These are phyloP conservation scores for Anadara kagoshimensis DNA, from an alignment of 1,140 invertebrate genomes.

Conservation along the genomic window DNA sequence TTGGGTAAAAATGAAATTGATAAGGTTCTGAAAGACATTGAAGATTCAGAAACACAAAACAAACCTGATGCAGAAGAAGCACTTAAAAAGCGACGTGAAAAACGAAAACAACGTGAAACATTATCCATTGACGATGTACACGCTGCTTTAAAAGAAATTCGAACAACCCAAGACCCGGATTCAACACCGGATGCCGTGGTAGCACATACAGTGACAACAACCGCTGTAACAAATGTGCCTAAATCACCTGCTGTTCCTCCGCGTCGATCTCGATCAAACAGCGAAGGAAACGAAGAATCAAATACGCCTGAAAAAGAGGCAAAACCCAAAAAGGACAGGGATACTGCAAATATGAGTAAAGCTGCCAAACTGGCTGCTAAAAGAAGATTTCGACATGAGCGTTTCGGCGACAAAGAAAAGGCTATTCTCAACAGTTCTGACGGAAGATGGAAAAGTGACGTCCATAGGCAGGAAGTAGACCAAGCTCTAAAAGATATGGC, in stretches of 20 bases:
- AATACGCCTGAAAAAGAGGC: constrained; percentile 21
- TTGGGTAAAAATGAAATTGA: constrained; percentile 64
- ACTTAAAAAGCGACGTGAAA: constrained; percentile 57
- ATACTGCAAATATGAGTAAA: constrained; percentile 41
- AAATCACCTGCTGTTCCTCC: constrained; percentile 23
- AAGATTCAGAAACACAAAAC: constrained; percentile 50
- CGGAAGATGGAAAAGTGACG: constrained; percentile 61
- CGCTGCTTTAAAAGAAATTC: constrained; percentile 48
- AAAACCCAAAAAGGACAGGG: constrained; percentile 21
- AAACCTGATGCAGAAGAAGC: constrained; percentile 43
- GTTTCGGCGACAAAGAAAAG: constrained; percentile 62
- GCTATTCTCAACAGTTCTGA: constrained; percentile 30
- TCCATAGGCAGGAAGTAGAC: constrained; percentile 62
- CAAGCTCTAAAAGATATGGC: constrained; percentile 56
- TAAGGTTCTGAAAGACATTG: constrained; percentile 64
- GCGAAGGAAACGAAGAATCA: constrained; percentile 8
- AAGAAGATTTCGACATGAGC: constrained; percentile 58
- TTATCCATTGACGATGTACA: constrained; percentile 63
- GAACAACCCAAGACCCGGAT: constrained; percentile 25
- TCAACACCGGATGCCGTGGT: constrained; percentile 1
- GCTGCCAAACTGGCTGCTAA: constrained; percentile 63
- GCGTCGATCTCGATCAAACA: constrained; percentile 9
- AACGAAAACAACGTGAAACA: constrained; percentile 59
- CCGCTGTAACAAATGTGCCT: not conserved
- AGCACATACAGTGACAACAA: constrained; percentile 16